These are phyloP conservation scores for Microplitis deprimator DNA, from an alignment of 2,888 invertebrate genomes.

Conservation along the genomic window DNA sequence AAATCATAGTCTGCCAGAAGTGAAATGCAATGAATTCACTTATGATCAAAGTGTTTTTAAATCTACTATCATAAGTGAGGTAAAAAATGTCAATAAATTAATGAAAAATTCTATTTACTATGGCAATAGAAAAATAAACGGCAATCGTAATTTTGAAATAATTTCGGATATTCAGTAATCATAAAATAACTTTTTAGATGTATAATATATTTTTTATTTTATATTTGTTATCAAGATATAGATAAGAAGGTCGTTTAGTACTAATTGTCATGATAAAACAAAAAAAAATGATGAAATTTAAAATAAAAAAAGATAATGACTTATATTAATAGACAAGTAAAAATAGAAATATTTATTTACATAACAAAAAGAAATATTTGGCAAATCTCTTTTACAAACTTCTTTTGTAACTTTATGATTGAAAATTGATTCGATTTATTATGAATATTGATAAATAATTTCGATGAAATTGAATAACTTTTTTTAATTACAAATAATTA, in stretches of 20 bases:
- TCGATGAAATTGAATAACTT: background rate
- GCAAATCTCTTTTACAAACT: too few relatives aligned
- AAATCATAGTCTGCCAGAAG: background rate
- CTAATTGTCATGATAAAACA: too few relatives aligned
- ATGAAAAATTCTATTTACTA: background rate
- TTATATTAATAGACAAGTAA: too few relatives aligned
- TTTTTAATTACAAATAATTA: conserved; percentile 8
- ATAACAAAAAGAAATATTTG: too few relatives aligned
- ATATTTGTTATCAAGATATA: too few relatives aligned
- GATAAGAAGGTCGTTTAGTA: too few relatives aligned
- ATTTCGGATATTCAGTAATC: too few relatives aligned
- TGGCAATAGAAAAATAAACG: background rate
- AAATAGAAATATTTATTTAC: too few relatives aligned
- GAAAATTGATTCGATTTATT: conserved; percentile 1
- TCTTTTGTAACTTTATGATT: background rate
- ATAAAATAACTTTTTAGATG: too few relatives aligned
- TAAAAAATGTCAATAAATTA: conserved; percentile 48
- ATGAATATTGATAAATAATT: background rate
- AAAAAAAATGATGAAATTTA: too few relatives aligned
- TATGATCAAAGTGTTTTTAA: conserved; percentile 76
- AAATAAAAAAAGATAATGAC: too few relatives aligned
- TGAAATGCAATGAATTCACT: conserved; percentile 64
- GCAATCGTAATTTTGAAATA: background rate
- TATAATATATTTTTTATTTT: too few relatives aligned
- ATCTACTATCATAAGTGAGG: conserved; percentile 77